Evolutionary conservation across 2,797 vertebrate species (phyloP).

Genomic region (Poeciliopsis infans): DNA sequence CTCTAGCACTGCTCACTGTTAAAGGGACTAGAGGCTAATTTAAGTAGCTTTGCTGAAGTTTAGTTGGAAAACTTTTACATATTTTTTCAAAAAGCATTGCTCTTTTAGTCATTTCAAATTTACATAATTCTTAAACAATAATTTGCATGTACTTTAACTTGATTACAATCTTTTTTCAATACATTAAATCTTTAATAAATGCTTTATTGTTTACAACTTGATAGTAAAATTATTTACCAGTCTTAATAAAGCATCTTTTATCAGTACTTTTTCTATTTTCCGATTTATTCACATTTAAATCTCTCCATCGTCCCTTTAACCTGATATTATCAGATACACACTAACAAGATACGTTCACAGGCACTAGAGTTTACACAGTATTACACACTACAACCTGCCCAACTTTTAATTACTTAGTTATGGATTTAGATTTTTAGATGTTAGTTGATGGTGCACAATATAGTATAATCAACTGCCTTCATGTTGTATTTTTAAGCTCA

Average conservation of each 20-base stretch:
- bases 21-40: conserved; percentile 84
- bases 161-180: conserved; percentile 79
- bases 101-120: conserved; percentile 78
- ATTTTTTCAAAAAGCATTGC: conserved; percentile 60
- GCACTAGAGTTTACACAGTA: conserved; percentile 98
- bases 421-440: conserved; percentile 99
- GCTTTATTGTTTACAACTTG: conserved; percentile 92
- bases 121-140: conserved; percentile 75
- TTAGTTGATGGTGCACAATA: conserved; percentile 99
- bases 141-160: conserved; percentile 82
- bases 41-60: conserved; percentile 76
- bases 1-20: conserved; percentile 80
- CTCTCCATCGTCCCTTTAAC: conserved; percentile 99
- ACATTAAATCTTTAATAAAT: conserved; percentile 92
- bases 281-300: conserved; percentile 97
- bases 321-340: conserved; percentile 97
- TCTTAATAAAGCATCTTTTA: conserved; percentile 91
- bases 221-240: conserved; percentile 89
- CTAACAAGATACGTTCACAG: conserved; percentile 81
- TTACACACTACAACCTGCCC: conserved; percentile 97
- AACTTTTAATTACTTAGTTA: conserved; percentile 99
- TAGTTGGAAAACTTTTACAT: conserved; percentile 74
- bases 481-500: conserved; percentile 89
- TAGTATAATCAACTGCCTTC: conserved; percentile 90
- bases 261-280: conserved; percentile 92